Conservation (phyloP, 2,888 invertebrate genomes). For the Exephanes ischioxanthus region DNA sequence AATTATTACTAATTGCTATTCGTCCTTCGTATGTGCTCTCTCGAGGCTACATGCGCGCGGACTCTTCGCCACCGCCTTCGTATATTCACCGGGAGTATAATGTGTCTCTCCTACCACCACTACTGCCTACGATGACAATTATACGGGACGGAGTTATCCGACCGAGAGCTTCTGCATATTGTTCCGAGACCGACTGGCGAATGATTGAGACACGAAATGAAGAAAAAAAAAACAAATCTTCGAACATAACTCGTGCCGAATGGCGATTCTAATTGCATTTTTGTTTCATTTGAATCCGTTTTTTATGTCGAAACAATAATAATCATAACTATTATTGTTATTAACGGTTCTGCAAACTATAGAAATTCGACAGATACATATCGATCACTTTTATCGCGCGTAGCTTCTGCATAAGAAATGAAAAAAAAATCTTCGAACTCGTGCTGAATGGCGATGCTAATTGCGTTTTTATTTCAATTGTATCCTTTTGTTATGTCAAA, state of each 20-base stretch:
- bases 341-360: too few relatives aligned
- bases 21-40: slow-evolving; percentile 77
- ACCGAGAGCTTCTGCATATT: slow-evolving; percentile 63
- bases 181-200: slow-evolving; percentile 10
- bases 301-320: neutral
- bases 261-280: neutral
- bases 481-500: neutral
- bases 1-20: slow-evolving; percentile 81
- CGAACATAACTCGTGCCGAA: neutral
- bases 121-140: slow-evolving; percentile 19
- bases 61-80: slow-evolving; percentile 60
- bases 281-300: neutral
- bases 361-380: neutral
- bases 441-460: neutral
- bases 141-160: slow-evolving; percentile 36
- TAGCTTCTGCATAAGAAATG: neutral
- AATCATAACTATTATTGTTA: neutral
- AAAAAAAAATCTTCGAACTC: slow-evolving; percentile 25
- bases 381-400: slow-evolving; percentile 2
- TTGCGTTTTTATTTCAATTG: too few relatives aligned
- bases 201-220: slow-evolving; percentile 23
- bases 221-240: slow-evolving; percentile 29
- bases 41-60: slow-evolving; percentile 52
- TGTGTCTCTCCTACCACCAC: slow-evolving; percentile 42
- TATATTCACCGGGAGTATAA: slow-evolving; percentile 49